Conservation (phyloP, 2,797 vertebrate genomes). For the Mus minutoides region DNA sequence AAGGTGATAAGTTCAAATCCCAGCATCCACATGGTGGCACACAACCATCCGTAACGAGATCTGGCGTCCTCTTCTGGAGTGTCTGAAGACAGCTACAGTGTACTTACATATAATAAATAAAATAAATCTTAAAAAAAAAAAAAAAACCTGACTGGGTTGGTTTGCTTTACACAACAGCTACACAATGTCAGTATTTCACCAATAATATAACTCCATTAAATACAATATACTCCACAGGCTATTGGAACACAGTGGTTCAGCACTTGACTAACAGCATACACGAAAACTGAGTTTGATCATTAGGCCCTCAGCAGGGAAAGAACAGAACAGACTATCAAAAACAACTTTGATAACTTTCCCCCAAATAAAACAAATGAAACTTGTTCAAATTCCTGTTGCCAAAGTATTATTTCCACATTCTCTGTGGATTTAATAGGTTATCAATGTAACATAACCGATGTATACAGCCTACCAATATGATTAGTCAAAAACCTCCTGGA, state of each 20-base stretch:
- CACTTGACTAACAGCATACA: not conserved
- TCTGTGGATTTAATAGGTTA: not conserved
- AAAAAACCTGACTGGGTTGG: not conserved
- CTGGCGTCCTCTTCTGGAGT: too few species aligned
- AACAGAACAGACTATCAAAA: not conserved
- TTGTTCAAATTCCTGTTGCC: not conserved
- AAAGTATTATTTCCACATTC: slow-evolving; percentile 10
- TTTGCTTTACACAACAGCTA: not conserved
- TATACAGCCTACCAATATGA: not conserved
- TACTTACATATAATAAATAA: too few species aligned
- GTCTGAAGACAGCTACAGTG: too few species aligned
- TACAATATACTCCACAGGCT: not conserved
- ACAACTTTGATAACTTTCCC: not conserved
- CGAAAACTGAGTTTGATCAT: not conserved
- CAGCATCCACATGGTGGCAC: too few species aligned
- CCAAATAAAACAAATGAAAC: not conserved
- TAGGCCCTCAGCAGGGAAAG: not conserved
- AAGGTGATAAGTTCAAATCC: too few species aligned
- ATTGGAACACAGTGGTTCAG: too few species aligned
- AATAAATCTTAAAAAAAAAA: too few species aligned
- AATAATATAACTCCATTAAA: not conserved
- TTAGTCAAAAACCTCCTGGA: not conserved
- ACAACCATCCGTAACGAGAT: too few species aligned
- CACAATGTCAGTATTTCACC: not conserved
- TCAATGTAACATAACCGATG: not conserved